phyloP scores from a whole-genome alignment of 2,113 vertebrate genomes.

The Percopsis transmontana region DNA sequence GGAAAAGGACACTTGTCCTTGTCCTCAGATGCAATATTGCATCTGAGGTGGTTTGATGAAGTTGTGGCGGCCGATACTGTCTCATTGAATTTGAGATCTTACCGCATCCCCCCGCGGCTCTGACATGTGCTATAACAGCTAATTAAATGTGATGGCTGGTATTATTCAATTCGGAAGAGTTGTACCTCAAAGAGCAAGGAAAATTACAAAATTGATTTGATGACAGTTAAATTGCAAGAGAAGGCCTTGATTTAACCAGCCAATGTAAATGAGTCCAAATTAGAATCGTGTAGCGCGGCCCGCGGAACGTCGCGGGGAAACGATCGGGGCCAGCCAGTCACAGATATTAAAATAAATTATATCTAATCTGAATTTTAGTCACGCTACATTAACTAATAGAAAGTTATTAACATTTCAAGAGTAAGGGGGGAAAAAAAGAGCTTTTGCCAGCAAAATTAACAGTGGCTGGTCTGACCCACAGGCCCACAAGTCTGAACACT shows the following conservation, averaged over 20 bases:
- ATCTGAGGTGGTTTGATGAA: slow-evolving; percentile 40
- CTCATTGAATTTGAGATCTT: slow-evolving; percentile 47
- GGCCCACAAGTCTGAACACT: slow-evolving; percentile 92
- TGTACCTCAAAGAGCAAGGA: slow-evolving; percentile 78
- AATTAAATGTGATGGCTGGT: slow-evolving; percentile 77
- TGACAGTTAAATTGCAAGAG: slow-evolving; percentile 94
- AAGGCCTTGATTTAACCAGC: slow-evolving; percentile 89
- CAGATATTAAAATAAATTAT: slow-evolving; percentile 99
- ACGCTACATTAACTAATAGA: slow-evolving; percentile 99
- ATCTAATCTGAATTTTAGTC: slow-evolving; percentile 99
- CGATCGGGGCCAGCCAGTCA: slow-evolving; percentile 96
- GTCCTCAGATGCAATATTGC: slow-evolving; percentile 41
- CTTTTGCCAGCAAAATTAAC: slow-evolving; percentile 98
- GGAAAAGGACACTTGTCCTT: slow-evolving; percentile 46
- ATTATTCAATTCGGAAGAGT: slow-evolving; percentile 79
- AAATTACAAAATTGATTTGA: slow-evolving; percentile 90
- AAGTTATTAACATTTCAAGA: slow-evolving; percentile 99
- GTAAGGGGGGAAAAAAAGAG: slow-evolving; percentile 81
- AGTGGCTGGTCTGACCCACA: slow-evolving; percentile 95
- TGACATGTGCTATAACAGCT: slow-evolving; percentile 66
- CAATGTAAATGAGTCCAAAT: slow-evolving; percentile 95
- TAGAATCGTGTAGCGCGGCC: slow-evolving; percentile 92
- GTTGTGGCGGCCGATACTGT: slow-evolving; percentile 41
- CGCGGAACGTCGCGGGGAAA: slow-evolving; percentile 91
- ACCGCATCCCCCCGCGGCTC: slow-evolving; percentile 42